These are phyloP conservation scores for Ctena decussata DNA, from an alignment of 2,888 invertebrate genomes.

Conservation along the genomic window DNA sequence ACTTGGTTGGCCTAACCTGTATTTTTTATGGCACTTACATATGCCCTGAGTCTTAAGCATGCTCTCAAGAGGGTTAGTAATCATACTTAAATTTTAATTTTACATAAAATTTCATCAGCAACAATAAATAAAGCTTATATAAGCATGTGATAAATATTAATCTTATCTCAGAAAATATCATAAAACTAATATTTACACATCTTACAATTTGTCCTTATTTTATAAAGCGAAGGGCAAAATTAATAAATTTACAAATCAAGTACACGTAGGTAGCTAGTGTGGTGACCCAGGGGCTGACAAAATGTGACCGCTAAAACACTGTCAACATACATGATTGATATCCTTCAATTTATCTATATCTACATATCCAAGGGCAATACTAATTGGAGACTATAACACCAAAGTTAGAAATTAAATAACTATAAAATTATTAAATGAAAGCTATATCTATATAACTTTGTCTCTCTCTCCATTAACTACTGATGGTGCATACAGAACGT, in stretches of 20 bases:
- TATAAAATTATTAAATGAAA: not conserved
- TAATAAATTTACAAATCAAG: not conserved
- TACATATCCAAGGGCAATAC: not conserved
- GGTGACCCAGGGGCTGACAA: not conserved
- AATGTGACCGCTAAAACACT: not conserved
- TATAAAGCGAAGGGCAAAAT: not conserved
- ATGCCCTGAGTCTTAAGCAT: too few species aligned
- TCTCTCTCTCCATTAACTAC: too few species aligned
- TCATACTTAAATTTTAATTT: too few species aligned
- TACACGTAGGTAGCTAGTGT: not conserved
- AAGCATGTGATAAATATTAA: too few species aligned
- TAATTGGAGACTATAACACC: not conserved
- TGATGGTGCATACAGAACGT: too few species aligned
- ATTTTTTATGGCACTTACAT: too few species aligned
- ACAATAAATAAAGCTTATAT: too few species aligned
- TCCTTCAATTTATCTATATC: not conserved
- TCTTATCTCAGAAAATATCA: not conserved
- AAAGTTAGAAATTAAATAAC: not conserved
- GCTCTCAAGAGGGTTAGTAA: too few species aligned
- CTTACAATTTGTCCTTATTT: not conserved
- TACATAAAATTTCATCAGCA: too few species aligned
- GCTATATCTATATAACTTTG: not conserved
- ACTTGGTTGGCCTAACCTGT: too few species aligned
- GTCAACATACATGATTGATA: not conserved
- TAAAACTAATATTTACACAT: not conserved